These are phyloP conservation scores for Nannospalax galili DNA, from an alignment of 2,113 vertebrate genomes.

Conservation along the genomic window DNA sequence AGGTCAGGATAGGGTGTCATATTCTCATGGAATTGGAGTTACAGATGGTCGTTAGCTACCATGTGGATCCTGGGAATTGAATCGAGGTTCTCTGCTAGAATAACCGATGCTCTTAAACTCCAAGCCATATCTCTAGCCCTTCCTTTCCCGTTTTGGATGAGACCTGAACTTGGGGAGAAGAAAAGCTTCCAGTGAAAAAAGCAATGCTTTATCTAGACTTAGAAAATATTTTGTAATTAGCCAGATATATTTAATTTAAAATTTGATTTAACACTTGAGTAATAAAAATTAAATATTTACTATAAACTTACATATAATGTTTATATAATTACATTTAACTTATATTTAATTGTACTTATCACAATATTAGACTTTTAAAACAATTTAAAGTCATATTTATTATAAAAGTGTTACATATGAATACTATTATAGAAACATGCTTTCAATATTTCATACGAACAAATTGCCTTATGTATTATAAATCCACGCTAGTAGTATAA, in stretches of 20 bases:
- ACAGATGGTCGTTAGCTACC: no score
- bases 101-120: no score
- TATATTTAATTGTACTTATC: background rate
- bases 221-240: background rate
- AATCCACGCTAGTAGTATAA: background rate
- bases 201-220: background rate
- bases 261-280: background rate
- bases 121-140: no score
- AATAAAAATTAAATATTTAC: background rate
- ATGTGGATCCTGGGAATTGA: no score
- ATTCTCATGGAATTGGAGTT: no score
- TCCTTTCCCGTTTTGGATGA: background rate
- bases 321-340: background rate
- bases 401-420: background rate
- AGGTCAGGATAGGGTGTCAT: no score
- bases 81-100: no score
- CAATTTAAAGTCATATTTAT: background rate
- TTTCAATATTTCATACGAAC: background rate
- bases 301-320: no score
- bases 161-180: background rate
- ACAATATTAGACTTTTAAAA: background rate
- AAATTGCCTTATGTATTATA: background rate
- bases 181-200: no score
- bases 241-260: background rate
- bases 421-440: background rate